Conservation (phyloP, 2,797 vertebrate species). For the Mormyrops boulengeri region DNA sequence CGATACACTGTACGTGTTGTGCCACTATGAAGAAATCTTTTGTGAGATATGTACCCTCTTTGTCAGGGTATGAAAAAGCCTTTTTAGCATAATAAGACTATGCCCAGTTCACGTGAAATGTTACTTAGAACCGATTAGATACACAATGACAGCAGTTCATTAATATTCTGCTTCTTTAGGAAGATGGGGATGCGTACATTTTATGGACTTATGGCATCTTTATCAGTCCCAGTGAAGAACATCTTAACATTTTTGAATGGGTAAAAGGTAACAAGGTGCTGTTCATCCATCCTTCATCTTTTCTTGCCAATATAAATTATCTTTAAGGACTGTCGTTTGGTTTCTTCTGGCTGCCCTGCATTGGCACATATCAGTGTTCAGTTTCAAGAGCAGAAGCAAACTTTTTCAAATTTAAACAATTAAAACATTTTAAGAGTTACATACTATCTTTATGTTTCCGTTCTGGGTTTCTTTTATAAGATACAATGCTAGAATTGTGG, state of each 20-base stretch:
- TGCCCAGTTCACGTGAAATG: constrained; percentile 63
- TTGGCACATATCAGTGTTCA: constrained; percentile 42
- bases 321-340: constrained; percentile 52
- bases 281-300: constrained; percentile 13
- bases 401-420: neutral
- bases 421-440: neutral
- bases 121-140: constrained; percentile 62
- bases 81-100: constrained; percentile 87
- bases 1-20: constrained; percentile 53
- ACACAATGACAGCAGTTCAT: constrained; percentile 59
- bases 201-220: constrained; percentile 12
- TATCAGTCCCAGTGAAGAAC: neutral
- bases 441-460: neutral
- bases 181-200: constrained; percentile 25
- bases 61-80: constrained; percentile 13
- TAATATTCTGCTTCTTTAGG: constrained; percentile 28
- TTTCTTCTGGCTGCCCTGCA: constrained; percentile 53
- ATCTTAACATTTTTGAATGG: neutral
- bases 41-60: constrained; percentile 23
- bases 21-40: constrained; percentile 49
- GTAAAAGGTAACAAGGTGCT: neutral
- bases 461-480: neutral
- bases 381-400: neutral
- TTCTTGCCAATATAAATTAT: constrained; percentile 20
- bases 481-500: neutral